phyloP scores from a whole-genome alignment of 2,797 vertebrate genomes.

The Lerista edwardsae region DNA sequence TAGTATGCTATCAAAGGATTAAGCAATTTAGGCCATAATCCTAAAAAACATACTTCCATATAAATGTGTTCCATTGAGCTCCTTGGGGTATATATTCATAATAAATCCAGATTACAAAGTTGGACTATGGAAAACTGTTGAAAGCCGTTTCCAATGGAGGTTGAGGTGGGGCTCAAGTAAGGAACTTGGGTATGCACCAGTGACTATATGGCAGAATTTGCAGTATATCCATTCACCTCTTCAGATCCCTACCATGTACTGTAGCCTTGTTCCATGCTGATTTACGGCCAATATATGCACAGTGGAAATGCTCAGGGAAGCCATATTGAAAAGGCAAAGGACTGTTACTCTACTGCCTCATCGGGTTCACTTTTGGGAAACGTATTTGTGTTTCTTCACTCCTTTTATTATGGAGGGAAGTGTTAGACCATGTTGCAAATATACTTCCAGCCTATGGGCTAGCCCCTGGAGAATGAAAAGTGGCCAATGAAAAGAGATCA shows the following conservation, averaged over 20 bases:
- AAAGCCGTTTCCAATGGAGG: not conserved
- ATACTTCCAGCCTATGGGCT: no score
- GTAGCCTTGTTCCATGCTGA: not conserved
- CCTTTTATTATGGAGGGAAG: not conserved
- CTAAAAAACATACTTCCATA: not conserved
- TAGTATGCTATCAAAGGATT: no score
- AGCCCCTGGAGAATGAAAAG: not conserved
- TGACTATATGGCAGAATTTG: not conserved
- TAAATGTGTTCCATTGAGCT: not conserved
- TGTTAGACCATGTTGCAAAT: not conserved
- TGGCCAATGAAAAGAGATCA: not conserved
- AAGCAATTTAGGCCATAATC: no score
- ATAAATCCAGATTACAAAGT: not conserved
- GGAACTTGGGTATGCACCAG: not conserved
- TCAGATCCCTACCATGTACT: not conserved
- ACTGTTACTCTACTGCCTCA: not conserved
- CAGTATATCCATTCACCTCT: not conserved
- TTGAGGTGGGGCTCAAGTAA: not conserved
- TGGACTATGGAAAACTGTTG: not conserved
- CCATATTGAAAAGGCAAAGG: not conserved
- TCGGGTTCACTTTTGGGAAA: no score
- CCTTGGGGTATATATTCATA: not conserved
- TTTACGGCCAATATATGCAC: not conserved
- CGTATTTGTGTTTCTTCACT: not conserved
- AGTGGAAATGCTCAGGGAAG: no score